These are phyloP conservation scores for Antidorcas marsupialis DNA, from an alignment of 2,113 vertebrate species.

Conservation along the genomic window DNA sequence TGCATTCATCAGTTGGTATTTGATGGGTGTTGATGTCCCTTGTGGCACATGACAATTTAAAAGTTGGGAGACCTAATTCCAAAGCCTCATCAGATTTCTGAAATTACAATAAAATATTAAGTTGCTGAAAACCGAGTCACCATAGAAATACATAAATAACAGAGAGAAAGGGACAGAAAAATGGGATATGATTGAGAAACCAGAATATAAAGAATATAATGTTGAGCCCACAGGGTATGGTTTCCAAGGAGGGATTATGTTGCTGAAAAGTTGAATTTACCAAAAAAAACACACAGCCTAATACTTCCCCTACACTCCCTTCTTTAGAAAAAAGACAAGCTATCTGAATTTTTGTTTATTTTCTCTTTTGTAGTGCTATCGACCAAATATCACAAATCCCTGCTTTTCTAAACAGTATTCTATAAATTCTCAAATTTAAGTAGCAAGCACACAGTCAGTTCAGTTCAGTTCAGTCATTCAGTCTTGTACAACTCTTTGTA, in stretches of 20 bases:
- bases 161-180: background rate
- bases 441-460: no score
- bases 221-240: background rate
- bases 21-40: background rate
- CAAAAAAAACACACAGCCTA: background rate
- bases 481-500: fast-evolving
- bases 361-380: background rate
- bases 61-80: background rate
- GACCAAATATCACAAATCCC: background rate
- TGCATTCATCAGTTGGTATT: background rate
- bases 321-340: background rate
- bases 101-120: background rate
- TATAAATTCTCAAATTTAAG: background rate
- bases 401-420: background rate
- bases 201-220: background rate
- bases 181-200: background rate
- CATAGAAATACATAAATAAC: background rate
- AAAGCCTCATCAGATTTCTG: background rate
- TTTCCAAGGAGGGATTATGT: background rate
- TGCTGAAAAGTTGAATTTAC: background rate
- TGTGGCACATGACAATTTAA: background rate
- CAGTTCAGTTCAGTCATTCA: no score
- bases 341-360: no score
- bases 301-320: background rate
- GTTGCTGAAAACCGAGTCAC: background rate